Conservation (phyloP, 2,797 vertebrate species). For the Siniperca obscura region DNA sequence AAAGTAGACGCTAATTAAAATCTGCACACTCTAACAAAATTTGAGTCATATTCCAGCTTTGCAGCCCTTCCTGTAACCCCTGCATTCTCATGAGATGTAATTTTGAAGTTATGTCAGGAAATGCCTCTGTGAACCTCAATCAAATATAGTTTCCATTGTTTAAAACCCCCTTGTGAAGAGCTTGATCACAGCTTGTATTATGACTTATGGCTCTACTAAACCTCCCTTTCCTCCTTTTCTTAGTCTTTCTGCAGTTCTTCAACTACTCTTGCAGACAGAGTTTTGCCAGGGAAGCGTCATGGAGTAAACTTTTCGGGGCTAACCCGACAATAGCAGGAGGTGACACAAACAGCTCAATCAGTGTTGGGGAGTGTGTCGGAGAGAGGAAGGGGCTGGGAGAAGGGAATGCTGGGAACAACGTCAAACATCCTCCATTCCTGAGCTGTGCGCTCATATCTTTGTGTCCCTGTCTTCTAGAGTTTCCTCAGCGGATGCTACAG, state of each 20-base stretch:
- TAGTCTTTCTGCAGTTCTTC: conserved; percentile 36
- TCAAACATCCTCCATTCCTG: conserved; percentile 90
- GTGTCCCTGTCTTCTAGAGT: conserved; percentile 80
- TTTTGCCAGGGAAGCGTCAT: conserved; percentile 28
- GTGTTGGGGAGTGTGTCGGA: conserved; percentile 68
- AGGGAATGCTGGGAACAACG: conserved; percentile 80
- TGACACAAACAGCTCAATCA: conserved; percentile 78
- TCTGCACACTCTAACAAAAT: background rate
- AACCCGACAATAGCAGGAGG: conserved; percentile 82
- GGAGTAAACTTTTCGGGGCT: conserved; percentile 48
- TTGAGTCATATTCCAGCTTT: conserved; percentile 11
- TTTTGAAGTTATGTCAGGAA: conserved; percentile 72
- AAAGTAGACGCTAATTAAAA: conserved; percentile 21
- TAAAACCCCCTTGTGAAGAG: conserved; percentile 39
- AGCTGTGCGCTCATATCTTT: conserved; percentile 85
- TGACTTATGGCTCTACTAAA: conserved; percentile 30
- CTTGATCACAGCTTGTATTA: conserved; percentile 26
- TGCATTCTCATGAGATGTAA: conserved; percentile 50
- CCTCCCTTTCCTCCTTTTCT: conserved; percentile 44
- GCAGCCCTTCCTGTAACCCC: conserved; percentile 48
- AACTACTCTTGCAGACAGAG: background rate
- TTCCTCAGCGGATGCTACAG: conserved; percentile 81
- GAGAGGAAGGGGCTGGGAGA: conserved; percentile 70
- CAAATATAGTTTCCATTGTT: conserved; percentile 75
- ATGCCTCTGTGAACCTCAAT: conserved; percentile 74